A percentile compares a stretch with the other conserved stretches of the same genome.
Conservation (phyloP, 2,888 invertebrate species). For the Minunthozetes semirufus region DNA sequence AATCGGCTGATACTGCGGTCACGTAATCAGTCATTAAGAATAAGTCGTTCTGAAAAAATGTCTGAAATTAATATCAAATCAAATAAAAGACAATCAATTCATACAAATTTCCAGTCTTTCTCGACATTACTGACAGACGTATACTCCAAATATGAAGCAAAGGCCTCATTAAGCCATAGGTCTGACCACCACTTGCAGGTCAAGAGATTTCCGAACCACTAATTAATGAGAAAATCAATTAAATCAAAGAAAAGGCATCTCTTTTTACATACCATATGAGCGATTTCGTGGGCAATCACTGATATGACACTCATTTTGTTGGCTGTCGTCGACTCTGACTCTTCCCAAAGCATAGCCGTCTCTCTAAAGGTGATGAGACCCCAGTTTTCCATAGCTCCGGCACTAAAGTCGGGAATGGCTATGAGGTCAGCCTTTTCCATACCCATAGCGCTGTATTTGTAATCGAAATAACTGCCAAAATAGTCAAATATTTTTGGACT, state of each 20-base stretch:
- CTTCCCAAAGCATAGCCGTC: conserved; percentile 64
- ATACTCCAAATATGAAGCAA: conserved; percentile 80
- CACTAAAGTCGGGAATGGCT: conserved; percentile 78
- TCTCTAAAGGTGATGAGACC: conserved; percentile 86
- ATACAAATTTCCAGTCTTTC: conserved; percentile 22
- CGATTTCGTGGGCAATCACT: conserved; percentile 84
- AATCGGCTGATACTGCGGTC: conserved; percentile 23
- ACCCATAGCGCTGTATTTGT: too few species aligned
- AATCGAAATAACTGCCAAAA: conserved; percentile 46
- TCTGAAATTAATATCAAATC: background rate
- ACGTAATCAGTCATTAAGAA: conserved; percentile 31
- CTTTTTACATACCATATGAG: conserved; percentile 59
- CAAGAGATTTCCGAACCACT: conserved; percentile 57
- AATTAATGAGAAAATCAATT: background rate
- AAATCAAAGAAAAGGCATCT: background rate
- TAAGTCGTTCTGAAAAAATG: background rate
- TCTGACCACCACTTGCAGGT: conserved; percentile 71
- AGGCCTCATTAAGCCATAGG: conserved; percentile 81
- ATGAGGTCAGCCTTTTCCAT: conserved; percentile 69
- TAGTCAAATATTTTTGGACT: conserved; percentile 62
- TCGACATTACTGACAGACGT: conserved; percentile 54
- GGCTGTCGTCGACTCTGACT: conserved; percentile 61
- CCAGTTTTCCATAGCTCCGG: conserved; percentile 91
- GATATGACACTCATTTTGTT: conserved; percentile 71
- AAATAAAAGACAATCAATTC: background rate